A percentile compares a stretch with the other conserved stretches of the same genome.
These are phyloP conservation scores for Stichodactyla mertensii DNA, from an alignment of 64 coral and sea anemone genomes.

Conservation along the genomic window DNA sequence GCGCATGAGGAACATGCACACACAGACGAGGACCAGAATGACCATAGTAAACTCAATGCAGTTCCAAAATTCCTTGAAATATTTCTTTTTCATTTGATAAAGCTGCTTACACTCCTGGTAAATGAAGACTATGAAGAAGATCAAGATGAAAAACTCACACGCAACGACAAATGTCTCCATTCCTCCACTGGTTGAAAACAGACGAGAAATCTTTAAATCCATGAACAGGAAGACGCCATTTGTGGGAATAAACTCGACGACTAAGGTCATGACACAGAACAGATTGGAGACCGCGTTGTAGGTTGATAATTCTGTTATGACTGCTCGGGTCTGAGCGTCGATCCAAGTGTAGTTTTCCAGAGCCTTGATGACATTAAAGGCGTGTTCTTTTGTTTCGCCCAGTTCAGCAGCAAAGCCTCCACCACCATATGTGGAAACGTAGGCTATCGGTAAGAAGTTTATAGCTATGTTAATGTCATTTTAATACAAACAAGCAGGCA, in stretches of 20 bases:
- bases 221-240: conserved; percentile 75
- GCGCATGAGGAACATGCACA: conserved; percentile 77
- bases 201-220: conserved; percentile 74
- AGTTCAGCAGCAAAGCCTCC: conserved; percentile 78
- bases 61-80: conserved; percentile 91
- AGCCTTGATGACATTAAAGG: conserved; percentile 46
- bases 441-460: conserved; percentile 7
- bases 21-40: conserved; percentile 55
- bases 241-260: conserved; percentile 74
- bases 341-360: conserved; percentile 70
- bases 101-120: conserved; percentile 81
- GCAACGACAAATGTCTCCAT: conserved; percentile 60
- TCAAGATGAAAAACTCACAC: conserved; percentile 70
- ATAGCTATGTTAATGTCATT: not conserved
- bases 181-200: conserved; percentile 74
- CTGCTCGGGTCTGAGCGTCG: conserved; percentile 60
- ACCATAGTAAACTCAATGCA: conserved; percentile 73
- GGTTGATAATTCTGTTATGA: conserved; percentile 55
- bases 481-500: not conserved
- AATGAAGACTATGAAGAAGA: conserved; percentile 79
- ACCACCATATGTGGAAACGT: conserved; percentile 65
- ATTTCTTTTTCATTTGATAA: conserved; percentile 62
- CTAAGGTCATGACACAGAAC: conserved; percentile 81
- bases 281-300: conserved; percentile 80
- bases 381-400: conserved; percentile 54